Evolutionary conservation across 2,888 invertebrate species (phyloP).

Genomic region (Drepanosiphum platanoidis): DNA sequence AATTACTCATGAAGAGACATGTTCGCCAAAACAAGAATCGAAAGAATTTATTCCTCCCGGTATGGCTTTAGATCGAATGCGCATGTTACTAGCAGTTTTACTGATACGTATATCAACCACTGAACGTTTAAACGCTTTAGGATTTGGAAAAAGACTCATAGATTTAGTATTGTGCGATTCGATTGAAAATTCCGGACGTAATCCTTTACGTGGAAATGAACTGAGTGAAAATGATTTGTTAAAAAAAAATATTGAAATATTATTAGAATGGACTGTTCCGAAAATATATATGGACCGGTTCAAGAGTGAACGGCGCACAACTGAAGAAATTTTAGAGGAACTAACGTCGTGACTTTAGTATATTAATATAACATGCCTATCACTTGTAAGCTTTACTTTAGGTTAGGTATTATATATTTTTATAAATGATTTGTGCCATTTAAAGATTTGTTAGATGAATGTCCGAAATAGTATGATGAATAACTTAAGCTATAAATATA

Average conservation of each 20-base stretch:
- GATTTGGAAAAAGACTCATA: slow-evolving; percentile 79
- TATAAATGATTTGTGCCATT: slow-evolving; percentile 19
- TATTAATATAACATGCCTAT: slow-evolving; percentile 27
- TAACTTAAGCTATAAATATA: not conserved
- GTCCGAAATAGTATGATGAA: not conserved
- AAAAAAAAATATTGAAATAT: slow-evolving; percentile 79
- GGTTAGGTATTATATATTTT: slow-evolving; percentile 8
- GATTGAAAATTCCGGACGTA: slow-evolving; percentile 78
- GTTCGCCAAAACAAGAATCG: slow-evolving; percentile 63
- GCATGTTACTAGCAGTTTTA: slow-evolving; percentile 81
- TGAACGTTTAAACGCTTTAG: slow-evolving; percentile 79
- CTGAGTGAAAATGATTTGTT: slow-evolving; percentile 74
- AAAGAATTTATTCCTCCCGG: slow-evolving; percentile 66
- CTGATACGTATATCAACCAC: slow-evolving; percentile 85
- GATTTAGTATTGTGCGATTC: slow-evolving; percentile 84
- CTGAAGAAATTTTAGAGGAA: slow-evolving; percentile 82
- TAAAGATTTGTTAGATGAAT: not conserved
- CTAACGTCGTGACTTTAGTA: slow-evolving; percentile 71
- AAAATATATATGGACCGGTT: slow-evolving; percentile 81
- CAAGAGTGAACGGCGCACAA: slow-evolving; percentile 77
- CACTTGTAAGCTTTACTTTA: slow-evolving; percentile 39
- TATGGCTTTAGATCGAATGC: slow-evolving; percentile 79
- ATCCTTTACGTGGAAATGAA: slow-evolving; percentile 73
- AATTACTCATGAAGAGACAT: slow-evolving; percentile 71
- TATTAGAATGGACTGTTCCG: slow-evolving; percentile 85